Base-by-base conservation (phyloP, 2,113 vertebrate species). In the Xerus inauris region DNA sequence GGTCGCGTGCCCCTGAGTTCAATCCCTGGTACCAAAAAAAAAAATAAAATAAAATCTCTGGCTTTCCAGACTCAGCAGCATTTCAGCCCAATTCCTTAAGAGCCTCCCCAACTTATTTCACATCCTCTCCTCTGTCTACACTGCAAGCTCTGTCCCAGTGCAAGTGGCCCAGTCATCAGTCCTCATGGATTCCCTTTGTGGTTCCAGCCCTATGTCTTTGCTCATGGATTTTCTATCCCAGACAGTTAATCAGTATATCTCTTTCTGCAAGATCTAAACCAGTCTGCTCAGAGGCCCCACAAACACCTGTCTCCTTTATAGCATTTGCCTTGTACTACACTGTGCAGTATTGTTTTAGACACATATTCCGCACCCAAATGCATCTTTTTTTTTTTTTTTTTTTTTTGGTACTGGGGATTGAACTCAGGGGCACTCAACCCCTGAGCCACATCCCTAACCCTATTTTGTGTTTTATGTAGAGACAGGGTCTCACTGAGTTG, bases 1-100 rank as follows among this genome's bases (percentile, higher is more conserved):
- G n/a, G n/a, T n/a, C n/a, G n/a, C n/a, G n/a, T n/a, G n/a, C n/a
- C n/a, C n/a, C n/a, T n/a, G n/a, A n/a, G n/a, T n/a, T n/a, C n/a
- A n/a, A n/a, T n/a, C n/a, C n/a, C n/a, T n/a, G n/a, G n/a, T n/a
- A n/a, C n/a, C n/a, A n/a, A n/a, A n/a, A n/a, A n/a, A n/a, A n/a
- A n/a, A n/a, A n/a, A n/a, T n/a, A n/a, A n/a, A n/a, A n/a, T 64
- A 71, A 93, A 93, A 79, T 75, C 69, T 84, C 26, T 35, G 69
- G 40, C 49, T 87, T n/a, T 84, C 38, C 49, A 72, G 89, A 59
- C 30, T 83, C 42, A 45, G 42, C 5, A 42, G 47, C 0, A 1
- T 11, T 83, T 65, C 45, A 2, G 26, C 20, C 38, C 47, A 65
- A n/a, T 22, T 59, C 45, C 47, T 40, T 32, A 45, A 28, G 40